Conservation (phyloP, 2,888 invertebrate genomes). For the Cephonodes hylas region DNA sequence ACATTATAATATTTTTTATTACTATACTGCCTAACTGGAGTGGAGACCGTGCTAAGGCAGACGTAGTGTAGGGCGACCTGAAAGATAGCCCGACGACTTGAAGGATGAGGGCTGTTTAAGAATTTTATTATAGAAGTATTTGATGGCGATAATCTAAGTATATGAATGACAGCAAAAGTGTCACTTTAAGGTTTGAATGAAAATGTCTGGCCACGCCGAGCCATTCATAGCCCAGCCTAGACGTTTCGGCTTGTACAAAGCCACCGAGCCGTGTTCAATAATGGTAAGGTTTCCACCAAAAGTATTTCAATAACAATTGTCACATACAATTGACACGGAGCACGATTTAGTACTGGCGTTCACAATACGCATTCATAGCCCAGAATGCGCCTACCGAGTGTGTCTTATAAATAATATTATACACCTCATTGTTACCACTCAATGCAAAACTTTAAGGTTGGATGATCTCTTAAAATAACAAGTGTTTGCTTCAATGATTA, state of each 20-base stretch:
- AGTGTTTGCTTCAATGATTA: conserved; percentile 82
- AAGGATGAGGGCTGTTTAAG: too few species aligned
- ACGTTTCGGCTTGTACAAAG: neutral
- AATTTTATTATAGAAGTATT: too few species aligned
- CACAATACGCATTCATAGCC: conserved; percentile 55
- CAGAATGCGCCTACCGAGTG: conserved; percentile 74
- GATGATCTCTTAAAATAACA: conserved; percentile 82
- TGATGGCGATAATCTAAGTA: too few species aligned
- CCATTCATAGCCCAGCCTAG: too few species aligned
- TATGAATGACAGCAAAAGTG: too few species aligned
- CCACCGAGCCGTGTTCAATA: neutral
- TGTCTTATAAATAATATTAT: conserved; percentile 80
- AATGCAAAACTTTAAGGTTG: conserved; percentile 75
- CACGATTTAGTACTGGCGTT: conserved; percentile 54
- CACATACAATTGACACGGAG: conserved; percentile 49
- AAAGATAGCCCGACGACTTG: too few species aligned
- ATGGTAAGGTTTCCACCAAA: neutral
- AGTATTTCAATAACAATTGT: neutral
- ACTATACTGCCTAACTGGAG: too few species aligned
- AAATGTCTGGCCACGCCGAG: too few species aligned
- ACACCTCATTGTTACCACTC: conserved; percentile 70
- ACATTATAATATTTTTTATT: too few species aligned
- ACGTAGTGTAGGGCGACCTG: too few species aligned
- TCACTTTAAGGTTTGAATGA: too few species aligned
- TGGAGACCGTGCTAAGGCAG: too few species aligned